Conservation (phyloP, 2,888 invertebrate genomes). For the Coenonympha glycerion region DNA sequence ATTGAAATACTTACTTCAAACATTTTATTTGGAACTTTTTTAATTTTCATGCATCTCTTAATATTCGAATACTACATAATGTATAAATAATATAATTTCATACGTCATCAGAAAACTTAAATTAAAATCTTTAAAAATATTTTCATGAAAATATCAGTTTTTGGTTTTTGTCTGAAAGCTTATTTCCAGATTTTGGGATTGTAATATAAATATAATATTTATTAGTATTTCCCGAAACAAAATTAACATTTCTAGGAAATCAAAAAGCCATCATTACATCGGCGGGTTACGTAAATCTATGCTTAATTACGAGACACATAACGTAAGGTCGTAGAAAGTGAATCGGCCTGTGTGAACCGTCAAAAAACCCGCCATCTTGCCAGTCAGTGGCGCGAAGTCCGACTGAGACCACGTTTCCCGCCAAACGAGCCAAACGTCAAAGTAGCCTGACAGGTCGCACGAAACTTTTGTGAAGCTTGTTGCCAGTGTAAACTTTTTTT, state of each 20-base stretch:
- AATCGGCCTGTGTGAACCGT: constrained; percentile 75
- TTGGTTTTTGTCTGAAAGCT: not conserved
- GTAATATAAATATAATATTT: not conserved
- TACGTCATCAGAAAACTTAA: too few relatives aligned
- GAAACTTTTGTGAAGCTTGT: constrained; percentile 45
- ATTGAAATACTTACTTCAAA: too few relatives aligned
- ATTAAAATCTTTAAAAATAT: too few relatives aligned
- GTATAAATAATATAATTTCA: too few relatives aligned
- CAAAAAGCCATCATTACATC: constrained; percentile 59
- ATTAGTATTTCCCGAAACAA: not conserved
- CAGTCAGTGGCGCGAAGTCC: constrained; percentile 68
- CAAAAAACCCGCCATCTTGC: constrained; percentile 73
- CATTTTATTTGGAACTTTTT: too few relatives aligned
- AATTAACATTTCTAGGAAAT: constrained; percentile 49
- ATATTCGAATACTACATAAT: too few relatives aligned
- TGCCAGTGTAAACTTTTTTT: constrained; percentile 46
- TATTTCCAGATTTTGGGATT: not conserved
- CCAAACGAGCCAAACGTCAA: constrained; percentile 41
- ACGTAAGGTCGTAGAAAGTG: constrained; percentile 76
- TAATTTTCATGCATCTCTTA: too few relatives aligned
- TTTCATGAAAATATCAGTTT: too few relatives aligned
- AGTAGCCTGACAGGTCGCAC: constrained; percentile 55
- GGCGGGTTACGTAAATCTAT: constrained; percentile 68
- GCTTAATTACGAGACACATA: constrained; percentile 72
- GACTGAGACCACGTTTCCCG: constrained; percentile 67